phyloP scores from a whole-genome alignment of 2,113 vertebrate genomes.

The Pygoscelis antarcticus region DNA sequence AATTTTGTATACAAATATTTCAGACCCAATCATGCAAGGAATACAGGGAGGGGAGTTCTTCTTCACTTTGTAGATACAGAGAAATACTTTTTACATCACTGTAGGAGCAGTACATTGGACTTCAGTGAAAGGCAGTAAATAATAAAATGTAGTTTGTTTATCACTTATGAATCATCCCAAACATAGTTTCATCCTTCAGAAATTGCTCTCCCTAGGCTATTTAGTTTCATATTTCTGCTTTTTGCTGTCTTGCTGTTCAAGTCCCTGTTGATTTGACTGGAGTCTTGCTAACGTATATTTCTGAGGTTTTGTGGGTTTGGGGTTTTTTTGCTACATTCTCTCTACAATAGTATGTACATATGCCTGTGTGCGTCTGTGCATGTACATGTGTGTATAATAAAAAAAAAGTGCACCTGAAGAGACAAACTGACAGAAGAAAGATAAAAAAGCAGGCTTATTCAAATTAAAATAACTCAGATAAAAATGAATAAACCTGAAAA shows the following conservation, averaged over 20 bases:
- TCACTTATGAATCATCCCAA: background rate
- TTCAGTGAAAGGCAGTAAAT: background rate
- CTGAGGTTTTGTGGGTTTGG: background rate
- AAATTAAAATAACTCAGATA: background rate
- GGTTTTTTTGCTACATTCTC: background rate
- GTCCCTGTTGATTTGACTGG: background rate
- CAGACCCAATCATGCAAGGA: background rate
- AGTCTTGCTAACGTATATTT: background rate
- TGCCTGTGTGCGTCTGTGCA: background rate
- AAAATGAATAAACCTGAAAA: background rate
- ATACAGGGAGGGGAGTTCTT: background rate
- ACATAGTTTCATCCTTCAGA: background rate
- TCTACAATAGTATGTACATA: background rate
- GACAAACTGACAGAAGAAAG: background rate
- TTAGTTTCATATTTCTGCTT: background rate
- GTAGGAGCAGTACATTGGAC: background rate
- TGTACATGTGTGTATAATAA: background rate
- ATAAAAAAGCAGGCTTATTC: background rate
- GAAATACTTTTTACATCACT: background rate
- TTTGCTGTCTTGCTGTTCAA: background rate
- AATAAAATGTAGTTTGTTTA: background rate
- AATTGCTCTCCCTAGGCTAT: background rate
- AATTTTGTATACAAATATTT: background rate
- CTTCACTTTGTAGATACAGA: background rate
- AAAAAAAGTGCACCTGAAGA: background rate